phyloP scores from a whole-genome alignment of 2,797 vertebrate genomes.

The Halcyon chelicuti region DNA sequence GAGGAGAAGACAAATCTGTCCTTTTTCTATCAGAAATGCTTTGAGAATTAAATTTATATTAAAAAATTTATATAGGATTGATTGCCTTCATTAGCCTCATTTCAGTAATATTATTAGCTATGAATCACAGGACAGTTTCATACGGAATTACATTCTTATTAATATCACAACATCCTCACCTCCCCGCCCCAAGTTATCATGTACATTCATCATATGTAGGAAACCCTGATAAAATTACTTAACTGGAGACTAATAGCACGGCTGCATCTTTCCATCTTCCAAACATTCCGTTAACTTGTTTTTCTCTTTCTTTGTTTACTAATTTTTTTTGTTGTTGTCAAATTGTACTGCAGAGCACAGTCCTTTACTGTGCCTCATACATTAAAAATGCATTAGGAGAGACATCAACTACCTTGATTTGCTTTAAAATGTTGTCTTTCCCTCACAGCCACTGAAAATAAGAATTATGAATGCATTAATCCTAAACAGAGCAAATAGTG shows the following conservation, averaged over 20 bases:
- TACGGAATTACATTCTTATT: slow-evolving; percentile 26
- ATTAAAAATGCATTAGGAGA: slow-evolving; percentile 39
- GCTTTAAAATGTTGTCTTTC: slow-evolving; percentile 12
- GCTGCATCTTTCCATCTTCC: neutral
- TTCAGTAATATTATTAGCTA: slow-evolving; percentile 54
- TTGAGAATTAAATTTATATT: slow-evolving; percentile 14
- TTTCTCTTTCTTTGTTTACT: neutral
- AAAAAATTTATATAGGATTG: neutral
- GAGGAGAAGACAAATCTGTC: neutral
- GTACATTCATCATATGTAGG: neutral
- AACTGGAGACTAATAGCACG: neutral
- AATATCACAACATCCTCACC: slow-evolving; percentile 15
- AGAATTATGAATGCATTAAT: slow-evolving; percentile 2
- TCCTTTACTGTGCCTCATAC: neutral
- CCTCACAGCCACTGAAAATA: slow-evolving; percentile 5
- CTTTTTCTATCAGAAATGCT: slow-evolving; percentile 19
- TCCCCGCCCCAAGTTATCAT: neutral
- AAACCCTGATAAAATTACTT: slow-evolving; percentile 8
- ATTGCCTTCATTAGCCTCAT: slow-evolving; percentile 54
- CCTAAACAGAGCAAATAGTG: neutral
- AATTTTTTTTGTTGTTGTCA: neutral
- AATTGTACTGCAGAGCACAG: neutral
- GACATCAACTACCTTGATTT: neutral
- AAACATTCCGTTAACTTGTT: neutral
- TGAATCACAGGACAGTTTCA: slow-evolving; percentile 42